Conservation (phyloP, 2,888 invertebrate species). For the Dynastes hyllus region DNA sequence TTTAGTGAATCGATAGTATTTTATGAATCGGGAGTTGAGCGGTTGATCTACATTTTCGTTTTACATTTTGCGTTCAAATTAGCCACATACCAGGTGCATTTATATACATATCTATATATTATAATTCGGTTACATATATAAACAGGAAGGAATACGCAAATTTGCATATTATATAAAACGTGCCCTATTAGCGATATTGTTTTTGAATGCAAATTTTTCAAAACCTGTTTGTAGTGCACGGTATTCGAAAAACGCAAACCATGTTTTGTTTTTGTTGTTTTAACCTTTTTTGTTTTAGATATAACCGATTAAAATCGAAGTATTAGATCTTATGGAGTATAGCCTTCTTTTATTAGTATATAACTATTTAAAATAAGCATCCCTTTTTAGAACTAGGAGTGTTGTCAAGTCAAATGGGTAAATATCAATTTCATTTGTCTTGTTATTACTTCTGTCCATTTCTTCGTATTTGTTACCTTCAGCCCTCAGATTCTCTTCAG, state of each 20-base stretch:
- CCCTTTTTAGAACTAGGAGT: too few relatives aligned
- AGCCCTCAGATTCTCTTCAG: too few relatives aligned
- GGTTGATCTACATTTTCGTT: constrained; percentile 4
- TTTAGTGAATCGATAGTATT: not conserved
- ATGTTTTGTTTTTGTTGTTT: too few relatives aligned
- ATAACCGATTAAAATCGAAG: too few relatives aligned
- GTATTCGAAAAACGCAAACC: not conserved
- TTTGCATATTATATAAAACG: constrained; percentile 35
- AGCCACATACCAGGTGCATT: not conserved
- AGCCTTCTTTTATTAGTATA: too few relatives aligned
- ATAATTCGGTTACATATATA: not conserved
- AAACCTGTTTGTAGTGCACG: constrained; percentile 17
- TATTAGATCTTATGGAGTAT: too few relatives aligned
- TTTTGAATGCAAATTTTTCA: constrained; percentile 43
- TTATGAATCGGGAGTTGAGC: not conserved
- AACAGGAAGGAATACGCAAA: constrained; percentile 13
- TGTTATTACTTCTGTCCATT: too few relatives aligned
- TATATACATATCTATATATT: not conserved
- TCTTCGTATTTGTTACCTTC: too few relatives aligned
- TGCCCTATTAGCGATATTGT: constrained; percentile 30
- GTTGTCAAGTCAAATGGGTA: too few relatives aligned
- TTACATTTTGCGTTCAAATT: constrained; percentile 6
- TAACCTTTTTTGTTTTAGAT: too few relatives aligned
- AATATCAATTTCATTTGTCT: too few relatives aligned
- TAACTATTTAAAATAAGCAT: too few relatives aligned